These are phyloP conservation scores for Ferrisia virgata DNA, from an alignment of 2,888 invertebrate genomes.

Conservation along the genomic window DNA sequence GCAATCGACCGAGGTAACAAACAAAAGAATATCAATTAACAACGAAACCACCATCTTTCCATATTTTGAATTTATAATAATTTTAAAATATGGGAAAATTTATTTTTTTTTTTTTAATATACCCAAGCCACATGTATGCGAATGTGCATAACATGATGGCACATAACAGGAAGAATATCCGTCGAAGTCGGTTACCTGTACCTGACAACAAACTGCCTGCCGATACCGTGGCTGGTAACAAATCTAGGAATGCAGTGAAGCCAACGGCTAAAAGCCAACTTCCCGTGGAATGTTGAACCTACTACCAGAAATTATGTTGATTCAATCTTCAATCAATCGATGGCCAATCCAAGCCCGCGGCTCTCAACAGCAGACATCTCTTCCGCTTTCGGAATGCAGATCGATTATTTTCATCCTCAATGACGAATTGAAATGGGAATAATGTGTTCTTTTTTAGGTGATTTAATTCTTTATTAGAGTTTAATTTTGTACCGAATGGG, in stretches of 20 bases:
- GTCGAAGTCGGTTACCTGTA: conserved; percentile 11
- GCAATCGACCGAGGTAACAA: too few species aligned
- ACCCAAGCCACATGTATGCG: too few species aligned
- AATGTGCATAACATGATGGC: too few species aligned
- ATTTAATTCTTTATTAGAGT: conserved; percentile 14
- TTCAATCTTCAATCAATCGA: conserved; percentile 45
- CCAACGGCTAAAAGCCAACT: conserved; percentile 39
- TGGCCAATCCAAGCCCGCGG: conserved; percentile 39
- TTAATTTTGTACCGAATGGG: conserved; percentile 10
- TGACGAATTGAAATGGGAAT: conserved; percentile 39
- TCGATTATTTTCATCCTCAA: conserved; percentile 42
- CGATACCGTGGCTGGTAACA: conserved; percentile 18
- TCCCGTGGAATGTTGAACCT: conserved; percentile 44
- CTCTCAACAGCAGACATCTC: conserved; percentile 40
- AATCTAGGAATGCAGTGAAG: conserved; percentile 41
- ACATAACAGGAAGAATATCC: background rate
- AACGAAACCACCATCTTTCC: too few species aligned
- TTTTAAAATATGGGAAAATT: too few species aligned
- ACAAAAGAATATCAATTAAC: too few species aligned
- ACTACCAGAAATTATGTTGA: conserved; percentile 44
- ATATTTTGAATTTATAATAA: too few species aligned
- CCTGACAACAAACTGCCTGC: conserved; percentile 27
- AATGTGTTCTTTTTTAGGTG: conserved; percentile 13
- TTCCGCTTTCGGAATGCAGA: conserved; percentile 43
- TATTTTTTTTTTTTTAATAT: too few species aligned